Base-by-base conservation (phyloP, 2,113 vertebrate species). In the Variabilichromis moorii region DNA sequence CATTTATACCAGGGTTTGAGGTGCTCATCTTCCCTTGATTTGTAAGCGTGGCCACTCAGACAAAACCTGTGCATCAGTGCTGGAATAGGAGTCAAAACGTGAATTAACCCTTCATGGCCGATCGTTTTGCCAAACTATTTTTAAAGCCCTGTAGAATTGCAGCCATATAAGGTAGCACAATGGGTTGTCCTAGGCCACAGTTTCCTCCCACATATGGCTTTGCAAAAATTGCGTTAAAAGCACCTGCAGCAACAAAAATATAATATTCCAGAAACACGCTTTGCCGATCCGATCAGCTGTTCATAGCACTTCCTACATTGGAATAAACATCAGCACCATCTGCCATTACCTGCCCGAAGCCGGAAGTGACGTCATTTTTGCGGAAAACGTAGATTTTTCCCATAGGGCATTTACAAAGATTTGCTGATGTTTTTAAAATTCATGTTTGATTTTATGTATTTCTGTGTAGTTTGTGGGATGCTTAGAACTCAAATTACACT, bases 331-430 rank as follows among this genome's bases (percentile, higher is more conserved):
- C 57, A 61, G 57, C 57, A 33, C 16, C 0, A 33, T 10, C 59
- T 7, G 9, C 16, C 59, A 35, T 35, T 11, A 63, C 59, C 59
- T 19, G 16, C 28, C 59, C 1, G 16, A 33, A 63, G 9, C 6
- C 2, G 5, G 28, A 35, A 63, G 16, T 35, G 59, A 63, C 16
- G 1, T 63, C 16, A 19, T 2, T 11, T 33, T 63, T 1, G 0
- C 0, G 1, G 6, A 1, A 33, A 19, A 11, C 0, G 0, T 33
- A 4, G 9, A 33, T 33, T 63, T 63, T 63, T 35, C 24, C 13
- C 26, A 28, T 28, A 61, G 16, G 57, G 1, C 57, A 33, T 16
- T 59, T 28, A 28, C 8, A 59, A 9, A 59, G 57, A 0, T 59
- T 31, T 31, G 1, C 57, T 31, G 57, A 31, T 31, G 59, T 33